Evolutionary conservation across 30 jellyfish, hydroid and myxozoan genomes (phyloP), one percentile per base, ranked within the genome.

Genomic region (Catostylus mosaicus): DNA sequence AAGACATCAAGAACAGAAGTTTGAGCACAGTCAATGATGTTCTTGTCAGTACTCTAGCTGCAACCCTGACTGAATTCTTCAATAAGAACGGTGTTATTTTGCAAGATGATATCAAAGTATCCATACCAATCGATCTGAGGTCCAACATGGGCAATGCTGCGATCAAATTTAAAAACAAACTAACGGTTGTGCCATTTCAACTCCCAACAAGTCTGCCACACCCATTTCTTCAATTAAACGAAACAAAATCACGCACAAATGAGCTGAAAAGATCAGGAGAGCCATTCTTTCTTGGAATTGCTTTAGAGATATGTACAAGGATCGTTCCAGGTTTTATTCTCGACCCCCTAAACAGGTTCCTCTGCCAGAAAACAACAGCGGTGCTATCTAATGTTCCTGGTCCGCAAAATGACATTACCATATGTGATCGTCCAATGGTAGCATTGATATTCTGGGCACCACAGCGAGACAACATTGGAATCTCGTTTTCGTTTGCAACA

Each of bases 381-480:
- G 84, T 84, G 30, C 51, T 85, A n/a, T 91, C 98, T 3, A 91
- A 78, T 43, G 82, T 91, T 51, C 94, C 90, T 56, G 98, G 96
- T 54, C 96, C 98, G 73, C 96, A 91, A 73, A 61, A 73, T 50
- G 56, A 73, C 5, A 47, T 91, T 34, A 77, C 70, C 22, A 60
- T 91, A 30, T 74, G 87, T 27, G 96, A 64, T 45, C 94, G 83
- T 48, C 81, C 60, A 26, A 20, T 91, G 70, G 85, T 59, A n/a
- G 19, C 73, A 27, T 32, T 91, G 52, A 78, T 87, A 0, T 91
- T 91, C 75, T 91, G 98, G 98, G 96, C 98, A 66, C 98, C 98
- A 48, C 98, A 63, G 54, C 51, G 91, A 9, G 94, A 80, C 83
- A 85, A 78, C 85, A 88, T 74, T 16, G 98, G 94, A 63, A 32